Percentiles rank a stretch among this genome's conserved stretches.
phyloP scores from a whole-genome alignment of 2,797 vertebrate species.

The Helostoma temminkii region DNA sequence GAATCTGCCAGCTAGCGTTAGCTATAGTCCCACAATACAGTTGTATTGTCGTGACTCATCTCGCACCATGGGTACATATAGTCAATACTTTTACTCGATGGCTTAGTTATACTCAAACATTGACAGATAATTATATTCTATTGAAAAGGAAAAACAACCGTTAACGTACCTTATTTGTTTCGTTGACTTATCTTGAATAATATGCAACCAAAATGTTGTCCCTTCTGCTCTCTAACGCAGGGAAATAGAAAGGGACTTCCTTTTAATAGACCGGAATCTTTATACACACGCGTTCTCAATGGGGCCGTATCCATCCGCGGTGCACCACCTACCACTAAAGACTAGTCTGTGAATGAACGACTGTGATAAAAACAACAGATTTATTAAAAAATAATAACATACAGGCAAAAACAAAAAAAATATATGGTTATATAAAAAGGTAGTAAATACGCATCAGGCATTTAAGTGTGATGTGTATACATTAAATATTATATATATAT shows the following conservation, averaged over 20 bases:
- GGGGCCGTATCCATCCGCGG: conserved; percentile 85
- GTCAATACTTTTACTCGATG: not conserved
- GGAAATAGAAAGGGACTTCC: conserved; percentile 83
- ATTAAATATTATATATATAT: no score
- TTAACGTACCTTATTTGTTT: conserved; percentile 77
- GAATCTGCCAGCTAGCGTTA: not conserved
- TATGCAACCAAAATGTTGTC: conserved; percentile 77
- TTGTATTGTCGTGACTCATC: conserved; percentile 41
- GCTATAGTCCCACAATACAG: not conserved
- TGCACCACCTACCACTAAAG: conserved; percentile 32
- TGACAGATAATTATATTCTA: fast-evolving
- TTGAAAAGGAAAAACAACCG: fast-evolving
- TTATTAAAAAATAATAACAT: not conserved
- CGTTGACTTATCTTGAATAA: conserved; percentile 83
- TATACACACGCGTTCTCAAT: conserved; percentile 79
- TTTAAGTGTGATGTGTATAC: no score
- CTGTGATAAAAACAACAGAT: not conserved
- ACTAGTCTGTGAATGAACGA: not conserved
- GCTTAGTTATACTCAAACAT: not conserved
- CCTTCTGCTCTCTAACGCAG: conserved; percentile 82
- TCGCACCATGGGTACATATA: not conserved
- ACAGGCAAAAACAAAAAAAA: not conserved
- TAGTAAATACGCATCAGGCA: no score
- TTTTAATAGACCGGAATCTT: conserved; percentile 82
- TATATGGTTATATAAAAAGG: no score